Base-by-base conservation (phyloP, 2,888 invertebrate genomes). In the Labia minor region DNA sequence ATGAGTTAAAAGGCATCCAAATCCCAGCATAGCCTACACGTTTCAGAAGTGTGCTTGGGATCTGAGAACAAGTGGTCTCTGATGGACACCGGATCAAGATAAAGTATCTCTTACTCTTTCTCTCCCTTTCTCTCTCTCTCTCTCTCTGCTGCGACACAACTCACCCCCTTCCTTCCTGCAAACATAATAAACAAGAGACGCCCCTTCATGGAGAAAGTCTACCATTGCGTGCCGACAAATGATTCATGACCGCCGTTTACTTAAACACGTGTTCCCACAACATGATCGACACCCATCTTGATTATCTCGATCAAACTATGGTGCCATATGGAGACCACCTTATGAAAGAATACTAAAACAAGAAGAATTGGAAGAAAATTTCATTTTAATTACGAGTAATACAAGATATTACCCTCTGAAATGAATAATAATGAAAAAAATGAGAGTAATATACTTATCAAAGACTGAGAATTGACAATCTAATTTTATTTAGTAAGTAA, bases 211-310 rank as follows among this genome's bases (percentile, higher is more conserved):
- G 2, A 3, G 49, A 49, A 49, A 49, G 14, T 14, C n/a, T 4
- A 49, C 6, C 49, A n/a, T 49, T 49, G 49, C 49, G 49, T 49
- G 49, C 49, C 49, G 49, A 49, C 49, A 49, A 49, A 49, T 49
- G 49, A 49, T 49, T 49, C 49, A 49, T 49, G 49, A 49, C 49
- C 49, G 14, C n/a, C 49, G 49, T 49, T 49, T 49, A 49, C 49
- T 49, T 49, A 49, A 49, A 49, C 49, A 49, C 49, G 49, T 49
- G 49, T 49, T 49, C 49, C 49, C n/a, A 49, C 49, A 49, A 49
- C 49, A 49, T 49, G 49, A 49, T 49, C 49, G 49, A 49, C 49
- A 49, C 49, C 49, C 49, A 49, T 49, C 49, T 49, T 10, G 49
- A 49, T 49, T 49, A 49, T 49, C 49, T 49, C 16, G 49, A 49